Evolutionary conservation across 2,113 vertebrate species (phyloP).

Genomic region (Pipa parva): DNA sequence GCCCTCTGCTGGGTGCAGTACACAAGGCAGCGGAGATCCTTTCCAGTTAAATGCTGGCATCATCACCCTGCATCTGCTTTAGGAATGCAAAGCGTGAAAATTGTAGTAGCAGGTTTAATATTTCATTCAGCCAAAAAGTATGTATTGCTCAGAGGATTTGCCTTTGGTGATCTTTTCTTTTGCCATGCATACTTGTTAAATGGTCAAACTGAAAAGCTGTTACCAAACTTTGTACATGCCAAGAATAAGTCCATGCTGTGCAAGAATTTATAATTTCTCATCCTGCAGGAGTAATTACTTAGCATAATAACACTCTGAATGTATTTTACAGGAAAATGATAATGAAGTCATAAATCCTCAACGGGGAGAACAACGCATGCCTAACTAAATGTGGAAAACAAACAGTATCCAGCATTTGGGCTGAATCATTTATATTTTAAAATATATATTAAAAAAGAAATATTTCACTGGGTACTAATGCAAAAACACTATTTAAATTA

Average conservation of each 20-base stretch:
- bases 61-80: slow-evolving; percentile 57
- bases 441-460: too few relatives aligned
- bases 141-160: slow-evolving; percentile 66
- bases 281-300: slow-evolving; percentile 73
- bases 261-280: slow-evolving; percentile 71
- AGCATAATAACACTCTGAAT: slow-evolving; percentile 72
- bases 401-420: neutral
- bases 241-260: slow-evolving; percentile 70
- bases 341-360: slow-evolving; percentile 24
- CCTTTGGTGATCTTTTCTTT: slow-evolving; percentile 59
- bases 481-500: too few relatives aligned
- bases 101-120: slow-evolving; percentile 77
- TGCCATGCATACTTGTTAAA: slow-evolving; percentile 53
- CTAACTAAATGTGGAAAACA: neutral
- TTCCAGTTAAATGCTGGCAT: slow-evolving; percentile 72
- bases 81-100: slow-evolving; percentile 72
- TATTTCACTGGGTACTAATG: too few relatives aligned
- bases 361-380: neutral
- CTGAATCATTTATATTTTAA: too few relatives aligned
- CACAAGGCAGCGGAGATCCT: slow-evolving; percentile 53
- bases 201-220: slow-evolving; percentile 62
- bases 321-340: slow-evolving; percentile 50
- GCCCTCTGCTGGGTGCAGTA: slow-evolving; percentile 69
- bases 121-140: slow-evolving; percentile 66
- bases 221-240: slow-evolving; percentile 58